Evolutionary conservation across 2,888 invertebrate species (phyloP).

Genomic region (Hedychridium roseum): DNA sequence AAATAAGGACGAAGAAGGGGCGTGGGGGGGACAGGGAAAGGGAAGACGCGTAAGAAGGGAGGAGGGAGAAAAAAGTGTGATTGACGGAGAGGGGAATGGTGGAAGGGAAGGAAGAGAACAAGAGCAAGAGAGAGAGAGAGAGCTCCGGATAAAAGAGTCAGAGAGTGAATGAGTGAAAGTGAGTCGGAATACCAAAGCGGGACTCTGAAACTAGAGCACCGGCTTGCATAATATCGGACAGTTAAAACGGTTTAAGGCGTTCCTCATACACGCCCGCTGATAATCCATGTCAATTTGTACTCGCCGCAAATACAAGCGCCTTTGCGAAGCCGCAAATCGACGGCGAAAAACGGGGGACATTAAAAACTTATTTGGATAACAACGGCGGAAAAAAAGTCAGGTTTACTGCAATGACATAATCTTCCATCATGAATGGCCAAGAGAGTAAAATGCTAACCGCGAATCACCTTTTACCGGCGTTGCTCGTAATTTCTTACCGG

Average conservation of each 20-base stretch:
- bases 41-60: conserved; percentile 1
- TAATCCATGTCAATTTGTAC: conserved; percentile 15
- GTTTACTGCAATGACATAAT: no score
- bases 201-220: conserved; percentile 59
- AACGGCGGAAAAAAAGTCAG: no score
- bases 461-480: no score
- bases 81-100: not conserved
- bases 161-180: conserved; percentile 60
- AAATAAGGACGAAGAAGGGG: conserved; percentile 6
- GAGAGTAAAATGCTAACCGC: no score
- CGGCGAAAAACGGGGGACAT: no score
- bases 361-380: no score
- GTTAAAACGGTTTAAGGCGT: conserved; percentile 47
- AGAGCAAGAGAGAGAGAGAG: conserved; percentile 31
- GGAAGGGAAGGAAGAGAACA: conserved; percentile 18
- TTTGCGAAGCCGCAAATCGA: no score
- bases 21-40: conserved; percentile 4
- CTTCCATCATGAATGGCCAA: no score
- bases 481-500: no score
- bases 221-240: conserved; percentile 59
- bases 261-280: conserved; percentile 15
- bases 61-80: conserved; percentile 4
- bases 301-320: no score
- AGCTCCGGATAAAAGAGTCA: conserved; percentile 39
- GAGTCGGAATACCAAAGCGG: conserved; percentile 54